Evolutionary conservation across 2,113 vertebrate species (phyloP), one percentile per base, ranked within the genome.

Genomic region (Pampusana beccarii): DNA sequence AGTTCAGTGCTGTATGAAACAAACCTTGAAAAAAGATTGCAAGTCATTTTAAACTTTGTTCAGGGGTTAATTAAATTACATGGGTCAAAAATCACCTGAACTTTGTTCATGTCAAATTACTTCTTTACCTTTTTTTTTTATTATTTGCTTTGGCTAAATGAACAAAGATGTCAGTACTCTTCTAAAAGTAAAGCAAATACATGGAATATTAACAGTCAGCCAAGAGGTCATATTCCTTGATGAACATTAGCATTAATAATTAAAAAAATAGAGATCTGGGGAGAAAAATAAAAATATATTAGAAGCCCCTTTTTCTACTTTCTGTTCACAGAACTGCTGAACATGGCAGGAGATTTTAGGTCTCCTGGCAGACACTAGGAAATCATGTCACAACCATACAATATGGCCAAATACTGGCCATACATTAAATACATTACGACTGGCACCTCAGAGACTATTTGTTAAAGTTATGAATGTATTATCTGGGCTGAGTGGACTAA

Each of bases 161-260:
- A 86, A 66, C 48, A 74, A 84, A 95, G 73, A 33, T 56, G 9
- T 44, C 46, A 58, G 7, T 67, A 38, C 13, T 53, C 50, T 60
- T 88, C 73, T 58, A 88, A 69, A 93, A 90, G 19, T n/a, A 96
- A 95, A 94, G 65, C 16, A 92, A 96, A 95, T 67, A 75, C 10
- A 81, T 42, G 15, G 13, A 84, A 51, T 74, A 88, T 62, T 91
- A 86, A 70, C 13, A 92, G 14, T 44, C 42, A 81, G 33, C 56
- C 48, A 78, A 72, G 25, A 79, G 66, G 19, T 38, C 34, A 31
- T 36, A 73, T 44, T 83, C 28, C 23, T 73, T 58, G 20, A 38
- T 29, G 25, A 82, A 77, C 15, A 34, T 36, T 17, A 83, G 13
- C 17, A 82, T 44, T 65, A 69, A 36, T 64, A 38, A 24, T 85